Base-by-base conservation (phyloP, 2,888 invertebrate genomes). In the Hyposoter didymator region DNA sequence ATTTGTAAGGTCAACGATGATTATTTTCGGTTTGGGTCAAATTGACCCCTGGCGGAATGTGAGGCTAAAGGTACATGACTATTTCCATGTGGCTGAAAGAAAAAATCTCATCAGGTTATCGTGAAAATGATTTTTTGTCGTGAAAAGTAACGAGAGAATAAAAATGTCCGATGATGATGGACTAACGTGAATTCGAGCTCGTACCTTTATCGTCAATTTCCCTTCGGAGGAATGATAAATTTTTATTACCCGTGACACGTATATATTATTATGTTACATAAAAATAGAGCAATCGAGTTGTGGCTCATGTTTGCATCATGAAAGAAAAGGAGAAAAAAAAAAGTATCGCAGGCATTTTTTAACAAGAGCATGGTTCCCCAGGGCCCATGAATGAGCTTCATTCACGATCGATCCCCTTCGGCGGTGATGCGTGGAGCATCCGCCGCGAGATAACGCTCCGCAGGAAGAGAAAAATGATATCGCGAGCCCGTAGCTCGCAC, bases 351-450 rank as follows among this genome's bases (percentile, higher is more conserved):
- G 32, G 32, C n/a, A 35, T 43, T 39, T 39, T 70, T 89, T 88
- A 88, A 84, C 82, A 70, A 78, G 70, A 78, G 81, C 85, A 88
- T 88, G 88, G 88, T 88, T 59, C 28, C 14, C 59, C 59, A 28
- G 59, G 87, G 64, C 83, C 84, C 82, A 87, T 90, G 89, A 90
- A 90, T 90, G 90, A 90, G 84, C 83, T 89, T 89, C 90, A 89
- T 90, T 90, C 89, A 90, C 89, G 87, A 86, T 87, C 88, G 88
- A 89, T 88, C 87, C 89, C 88, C 90, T 87, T 80, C 74, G 75
- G 80, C 72, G 66, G 82, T 55, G 79, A 78, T 76, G 74, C 84
- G 79, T 85, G 83, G 79, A 87, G 80, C 88, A 86, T 84, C 87
- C 83, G 67, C 74, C 43, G 55, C 49, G 47, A 73, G 84, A 84